These are phyloP conservation scores for Ormyrus nitidulus DNA, from an alignment of 2,888 invertebrate genomes.

Conservation along the genomic window DNA sequence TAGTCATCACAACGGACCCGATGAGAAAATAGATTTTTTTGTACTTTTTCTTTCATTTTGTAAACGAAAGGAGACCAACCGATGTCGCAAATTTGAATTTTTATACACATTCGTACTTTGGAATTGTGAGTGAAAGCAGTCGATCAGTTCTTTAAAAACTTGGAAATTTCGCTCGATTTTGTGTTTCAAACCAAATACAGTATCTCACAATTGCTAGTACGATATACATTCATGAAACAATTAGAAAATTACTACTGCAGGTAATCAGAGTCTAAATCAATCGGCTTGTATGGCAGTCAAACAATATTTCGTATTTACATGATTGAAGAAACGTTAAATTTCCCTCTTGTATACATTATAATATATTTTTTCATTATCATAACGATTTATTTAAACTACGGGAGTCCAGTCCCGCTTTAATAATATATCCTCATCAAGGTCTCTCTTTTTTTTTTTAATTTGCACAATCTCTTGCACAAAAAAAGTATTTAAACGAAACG, in stretches of 20 bases:
- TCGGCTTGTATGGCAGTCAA: slow-evolving; percentile 66
- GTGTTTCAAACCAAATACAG: slow-evolving; percentile 17
- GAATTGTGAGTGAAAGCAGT: no score
- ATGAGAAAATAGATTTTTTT: slow-evolving; percentile 68
- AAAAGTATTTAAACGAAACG: slow-evolving; percentile 23
- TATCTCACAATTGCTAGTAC: not conserved
- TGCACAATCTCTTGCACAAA: not conserved
- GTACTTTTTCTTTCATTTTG: slow-evolving; percentile 64
- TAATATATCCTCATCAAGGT: slow-evolving; percentile 41
- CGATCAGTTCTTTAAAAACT: not conserved
- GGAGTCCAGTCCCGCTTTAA: slow-evolving; percentile 49
- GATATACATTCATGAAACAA: slow-evolving; percentile 17
- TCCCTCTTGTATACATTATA: slow-evolving; percentile 46
- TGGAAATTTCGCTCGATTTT: not conserved
- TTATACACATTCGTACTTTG: no score
- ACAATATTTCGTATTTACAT: slow-evolving; percentile 66
- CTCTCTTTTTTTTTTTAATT: slow-evolving; percentile 1
- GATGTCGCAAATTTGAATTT: no score
- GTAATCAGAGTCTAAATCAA: slow-evolving; percentile 50
- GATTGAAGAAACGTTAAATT: slow-evolving; percentile 57
- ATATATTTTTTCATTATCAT: slow-evolving; percentile 50
- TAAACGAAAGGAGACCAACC: slow-evolving; percentile 40
- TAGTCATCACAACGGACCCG: slow-evolving; percentile 68
- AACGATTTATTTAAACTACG: slow-evolving; percentile 46
- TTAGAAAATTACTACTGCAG: not conserved